Conservation (phyloP, 2,888 invertebrate genomes). For the Lycia hirtaria region DNA sequence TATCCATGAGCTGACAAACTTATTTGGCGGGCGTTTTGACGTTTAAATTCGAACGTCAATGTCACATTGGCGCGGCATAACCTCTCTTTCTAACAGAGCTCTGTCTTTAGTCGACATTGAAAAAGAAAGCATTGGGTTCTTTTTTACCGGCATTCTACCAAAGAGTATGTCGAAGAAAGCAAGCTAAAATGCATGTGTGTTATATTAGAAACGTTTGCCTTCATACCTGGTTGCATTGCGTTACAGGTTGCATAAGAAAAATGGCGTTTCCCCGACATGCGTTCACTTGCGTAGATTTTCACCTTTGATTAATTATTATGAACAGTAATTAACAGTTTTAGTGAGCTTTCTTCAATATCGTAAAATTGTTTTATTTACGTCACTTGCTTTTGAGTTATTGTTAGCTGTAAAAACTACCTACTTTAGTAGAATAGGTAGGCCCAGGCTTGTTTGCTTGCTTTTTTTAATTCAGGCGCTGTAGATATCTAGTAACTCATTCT, state of each 20-base stretch:
- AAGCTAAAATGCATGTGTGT: slow-evolving; percentile 80
- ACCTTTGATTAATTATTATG: slow-evolving; percentile 27
- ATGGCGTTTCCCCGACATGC: slow-evolving; percentile 75
- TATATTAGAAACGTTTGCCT: slow-evolving; percentile 80
- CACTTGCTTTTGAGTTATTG: background rate
- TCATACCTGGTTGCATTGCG: slow-evolving; percentile 74
- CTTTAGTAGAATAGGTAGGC: background rate
- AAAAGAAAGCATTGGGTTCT: slow-evolving; percentile 83
- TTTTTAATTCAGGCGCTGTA: background rate
- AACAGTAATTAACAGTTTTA: slow-evolving; percentile 4
- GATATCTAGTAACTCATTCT: no score
- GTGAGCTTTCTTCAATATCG: slow-evolving; percentile 1
- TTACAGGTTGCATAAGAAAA: slow-evolving; percentile 81
- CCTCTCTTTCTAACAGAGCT: slow-evolving; percentile 58
- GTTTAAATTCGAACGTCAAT: slow-evolving; percentile 57
- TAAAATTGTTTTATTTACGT: background rate
- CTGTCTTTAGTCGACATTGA: slow-evolving; percentile 75
- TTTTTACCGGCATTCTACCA: slow-evolving; percentile 75
- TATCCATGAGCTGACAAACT: slow-evolving; percentile 59
- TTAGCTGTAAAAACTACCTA: no score
- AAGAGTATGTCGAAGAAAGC: slow-evolving; percentile 84
- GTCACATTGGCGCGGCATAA: slow-evolving; percentile 54
- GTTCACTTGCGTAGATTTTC: slow-evolving; percentile 46
- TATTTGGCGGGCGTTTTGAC: slow-evolving; percentile 65
- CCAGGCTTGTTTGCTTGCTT: background rate